Base-by-base conservation (phyloP, 2,888 invertebrate genomes). In the Archips xylosteana region DNA sequence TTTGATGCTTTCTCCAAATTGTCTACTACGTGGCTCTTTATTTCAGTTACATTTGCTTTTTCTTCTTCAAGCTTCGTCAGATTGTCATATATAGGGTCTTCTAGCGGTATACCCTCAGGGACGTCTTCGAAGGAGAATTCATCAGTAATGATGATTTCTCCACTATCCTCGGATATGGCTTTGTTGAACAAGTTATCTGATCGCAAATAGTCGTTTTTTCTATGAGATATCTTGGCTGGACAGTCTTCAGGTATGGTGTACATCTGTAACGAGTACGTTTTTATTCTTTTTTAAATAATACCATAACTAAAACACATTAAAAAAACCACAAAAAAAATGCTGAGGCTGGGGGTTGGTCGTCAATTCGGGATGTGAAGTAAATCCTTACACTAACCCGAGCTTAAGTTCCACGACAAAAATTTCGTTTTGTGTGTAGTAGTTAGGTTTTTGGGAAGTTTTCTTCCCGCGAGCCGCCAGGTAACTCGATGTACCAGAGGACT, bases 231-330 rank as follows among this genome's bases (percentile, higher is more conserved):
- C 39, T 86, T 83, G 0, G 92, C 78, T 10, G 90, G 93, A 74
- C 94, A 95, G 59, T 92, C 91, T 81, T 94, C 94, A 13, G 94
- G 91, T 60, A 94, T 92, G 3, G 92, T 90, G 79, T 89, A 95
- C 75, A 88, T 87, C 94, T 94, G 85, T 10, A 81, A 82, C 70
- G 60, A 32, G 57, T 8, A 12, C 12, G 12, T 23, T 9, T 9
- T 13, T 49, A n/a, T 23, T 23, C 1, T 23, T 23, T 23, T 23
- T 23, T 23, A 23, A 23, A 23, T 23, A 23, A 23, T 0, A 23
- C 23, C 23, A 23, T 0, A 23, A 23, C 23, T 23, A 23, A 23
- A 23, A 23, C 23, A 23, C 23, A 23, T 23, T 23, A 1, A 23
- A 23, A 23, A 23, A 23, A 23, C 23, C 23, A 23, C 1, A 23